Percentiles rank a stretch among this genome's conserved stretches.
Evolutionary conservation across 1,140 invertebrate genomes (phyloP).

Genomic region (Phenacoccus solenopsis): DNA sequence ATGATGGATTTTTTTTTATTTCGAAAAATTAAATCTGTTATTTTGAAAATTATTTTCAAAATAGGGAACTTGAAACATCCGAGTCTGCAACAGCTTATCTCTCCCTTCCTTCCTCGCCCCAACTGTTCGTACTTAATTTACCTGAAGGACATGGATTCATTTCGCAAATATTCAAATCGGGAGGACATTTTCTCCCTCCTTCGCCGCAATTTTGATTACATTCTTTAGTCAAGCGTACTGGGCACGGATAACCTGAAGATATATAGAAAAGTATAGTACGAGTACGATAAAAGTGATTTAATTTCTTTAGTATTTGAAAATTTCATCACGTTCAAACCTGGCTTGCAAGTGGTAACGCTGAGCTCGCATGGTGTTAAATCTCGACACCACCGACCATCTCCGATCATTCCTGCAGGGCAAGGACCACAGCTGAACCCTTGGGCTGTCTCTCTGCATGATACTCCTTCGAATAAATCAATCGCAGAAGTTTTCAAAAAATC

Average conservation of each 20-base stretch:
- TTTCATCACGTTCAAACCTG: neutral
- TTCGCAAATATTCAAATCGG: neutral
- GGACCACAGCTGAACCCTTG: slow-evolving; percentile 57
- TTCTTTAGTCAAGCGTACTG: neutral
- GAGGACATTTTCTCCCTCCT: neutral
- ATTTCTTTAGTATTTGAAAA: too few relatives aligned
- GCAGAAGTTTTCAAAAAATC: neutral
- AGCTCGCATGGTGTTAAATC: neutral
- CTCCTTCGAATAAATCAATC: slow-evolving; percentile 38
- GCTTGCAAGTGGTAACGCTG: neutral
- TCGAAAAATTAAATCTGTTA: too few relatives aligned
- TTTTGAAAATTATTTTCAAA: too few relatives aligned
- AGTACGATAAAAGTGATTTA: too few relatives aligned
- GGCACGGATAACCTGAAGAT: neutral
- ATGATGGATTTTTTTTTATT: too few relatives aligned
- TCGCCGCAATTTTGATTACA: neutral
- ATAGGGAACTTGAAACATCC: too few relatives aligned
- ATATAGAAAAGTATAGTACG: neutral
- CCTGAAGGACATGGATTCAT: slow-evolving; percentile 36
- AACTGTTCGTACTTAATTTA: too few relatives aligned
- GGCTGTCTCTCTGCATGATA: slow-evolving; percentile 58
- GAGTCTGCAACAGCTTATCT: too few relatives aligned
- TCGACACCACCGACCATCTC: slow-evolving; percentile 65
- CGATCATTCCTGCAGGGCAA: slow-evolving; percentile 69
- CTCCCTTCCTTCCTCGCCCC: too few relatives aligned